Percentiles rank a stretch among this genome's conserved stretches.
Conservation (phyloP, 1,140 invertebrate species). For the Geopemphigus sp. region DNA sequence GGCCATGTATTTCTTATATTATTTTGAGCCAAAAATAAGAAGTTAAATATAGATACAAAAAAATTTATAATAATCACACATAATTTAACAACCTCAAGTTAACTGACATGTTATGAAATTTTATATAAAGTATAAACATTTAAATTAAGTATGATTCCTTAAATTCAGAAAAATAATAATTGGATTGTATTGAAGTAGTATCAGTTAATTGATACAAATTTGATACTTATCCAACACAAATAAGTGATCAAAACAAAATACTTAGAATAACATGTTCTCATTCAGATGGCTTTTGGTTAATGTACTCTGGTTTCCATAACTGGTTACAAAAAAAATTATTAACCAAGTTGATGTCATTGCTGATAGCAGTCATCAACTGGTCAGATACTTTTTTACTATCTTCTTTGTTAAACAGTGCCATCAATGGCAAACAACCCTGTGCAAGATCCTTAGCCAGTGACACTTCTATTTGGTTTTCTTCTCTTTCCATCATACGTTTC, state of each 20-base stretch:
- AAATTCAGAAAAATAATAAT: conserved; percentile 15
- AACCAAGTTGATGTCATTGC: conserved; percentile 58
- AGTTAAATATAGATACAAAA: conserved; percentile 14
- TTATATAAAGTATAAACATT: conserved; percentile 7
- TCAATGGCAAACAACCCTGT: conserved; percentile 50
- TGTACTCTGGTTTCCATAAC: conserved; percentile 62
- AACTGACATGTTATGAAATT: background rate
- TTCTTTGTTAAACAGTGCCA: conserved; percentile 49
- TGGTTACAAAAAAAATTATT: conserved; percentile 62
- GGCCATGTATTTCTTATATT: background rate
- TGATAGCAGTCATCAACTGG: conserved; percentile 52
- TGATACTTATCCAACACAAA: background rate
- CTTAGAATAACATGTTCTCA: conserved; percentile 7
- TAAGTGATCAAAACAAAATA: background rate
- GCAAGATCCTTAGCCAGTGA: conserved; percentile 51
- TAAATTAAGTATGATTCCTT: conserved; percentile 2
- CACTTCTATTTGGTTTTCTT: conserved; percentile 51
- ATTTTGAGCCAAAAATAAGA: background rate
- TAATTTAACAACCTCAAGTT: conserved; percentile 21
- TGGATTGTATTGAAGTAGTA: conserved; percentile 4
- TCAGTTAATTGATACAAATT: background rate
- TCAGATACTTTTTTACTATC: conserved; percentile 49
- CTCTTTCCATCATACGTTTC: conserved; percentile 51
- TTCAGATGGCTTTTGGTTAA: conserved; percentile 52
- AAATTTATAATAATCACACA: conserved; percentile 4